Evolutionary conservation across 1,140 invertebrate genomes (phyloP), one percentile per base, ranked within the genome.

Genomic region (Nephotettix cincticeps): DNA sequence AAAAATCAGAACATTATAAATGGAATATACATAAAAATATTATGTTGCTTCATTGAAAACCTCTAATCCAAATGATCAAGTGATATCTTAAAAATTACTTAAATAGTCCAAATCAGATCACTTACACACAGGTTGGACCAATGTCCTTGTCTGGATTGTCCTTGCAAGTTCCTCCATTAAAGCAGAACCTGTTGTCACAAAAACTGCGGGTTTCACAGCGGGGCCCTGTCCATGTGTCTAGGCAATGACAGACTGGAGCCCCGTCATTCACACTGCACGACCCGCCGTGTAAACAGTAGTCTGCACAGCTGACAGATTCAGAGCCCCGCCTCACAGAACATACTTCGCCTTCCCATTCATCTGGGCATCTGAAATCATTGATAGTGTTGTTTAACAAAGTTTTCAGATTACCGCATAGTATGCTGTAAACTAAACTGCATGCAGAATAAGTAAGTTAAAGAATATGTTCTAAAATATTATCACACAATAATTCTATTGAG

Each of bases 101-200:
- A n/a, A n/a, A n/a, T n/a, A n/a, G n/a, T n/a, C n/a, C n/a, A n/a
- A n/a, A n/a, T n/a, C n/a, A n/a, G 25, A 65, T n/a, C 30, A 45
- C 83, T 82, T 78, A 86, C 81, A 81, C 66, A 76, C 83, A 85
- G 58, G 74, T 75, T 11, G 82, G 81, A 36, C 77, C 66, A 1
- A 81, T 36, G 40, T 71, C 64, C 6, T 71, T 63, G 63, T 82
- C 81, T 9, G 75, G 68, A 70, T 79, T 21, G 27, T 21, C 25
- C 4, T 21, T 51, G 29, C 66, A 68, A 28, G 66, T 54, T 17
- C 85, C 89, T 28, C 81, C 82, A 78, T 88, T 87, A 68, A 83
- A 78, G 77, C 90, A 91, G 72, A 81, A 85, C 58, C 81, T 79
- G 1, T 82, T 79, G 1, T 79, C 76, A 75, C 89, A 91, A 25